Conservation (phyloP, 30 jellyfish, hydroid and myxozoan species). For the Aurelia aurita region DNA sequence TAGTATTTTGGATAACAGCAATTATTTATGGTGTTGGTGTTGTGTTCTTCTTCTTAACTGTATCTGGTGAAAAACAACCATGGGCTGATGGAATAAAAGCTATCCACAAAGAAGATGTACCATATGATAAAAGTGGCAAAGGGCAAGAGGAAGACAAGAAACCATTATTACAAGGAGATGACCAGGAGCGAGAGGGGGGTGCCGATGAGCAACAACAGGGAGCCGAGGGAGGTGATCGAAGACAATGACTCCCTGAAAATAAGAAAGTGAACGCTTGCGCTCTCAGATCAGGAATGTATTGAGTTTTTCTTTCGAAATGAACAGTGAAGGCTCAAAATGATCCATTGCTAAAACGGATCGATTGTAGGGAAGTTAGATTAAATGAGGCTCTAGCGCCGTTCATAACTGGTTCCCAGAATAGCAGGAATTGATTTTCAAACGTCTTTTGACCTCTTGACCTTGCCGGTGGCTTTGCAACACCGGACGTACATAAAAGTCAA, state of each 20-base stretch:
- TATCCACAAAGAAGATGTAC: slow-evolving; percentile 71
- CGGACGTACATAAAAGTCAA: no score
- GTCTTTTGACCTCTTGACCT: no score
- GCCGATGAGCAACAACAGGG: slow-evolving; percentile 32
- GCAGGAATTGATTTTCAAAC: no score
- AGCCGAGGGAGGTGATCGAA: slow-evolving; percentile 22
- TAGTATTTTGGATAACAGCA: slow-evolving; percentile 98
- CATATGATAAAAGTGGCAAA: slow-evolving; percentile 58
- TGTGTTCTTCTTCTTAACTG: slow-evolving; percentile 88
- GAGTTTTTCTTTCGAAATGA: neutral
- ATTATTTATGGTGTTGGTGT: slow-evolving; percentile 92
- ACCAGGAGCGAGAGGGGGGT: slow-evolving; percentile 11
- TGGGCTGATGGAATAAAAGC: slow-evolving; percentile 92
- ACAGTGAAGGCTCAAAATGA: no score
- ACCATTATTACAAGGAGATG: slow-evolving; percentile 50
- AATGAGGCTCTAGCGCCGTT: no score
- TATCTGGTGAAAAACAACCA: slow-evolving; percentile 99
- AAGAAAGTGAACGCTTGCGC: slow-evolving; percentile 71
- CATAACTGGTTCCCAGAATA: no score
- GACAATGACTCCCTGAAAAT: slow-evolving; percentile 24
- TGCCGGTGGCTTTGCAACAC: no score
- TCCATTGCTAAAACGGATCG: no score
- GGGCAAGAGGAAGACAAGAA: slow-evolving; percentile 52
- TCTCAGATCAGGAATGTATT: slow-evolving; percentile 79
- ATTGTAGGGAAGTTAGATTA: no score